Percentiles rank a stretch among this genome's conserved stretches.
Evolutionary conservation across 1,140 invertebrate species (phyloP).

Genomic region (Propsilocerus akamusi): DNA sequence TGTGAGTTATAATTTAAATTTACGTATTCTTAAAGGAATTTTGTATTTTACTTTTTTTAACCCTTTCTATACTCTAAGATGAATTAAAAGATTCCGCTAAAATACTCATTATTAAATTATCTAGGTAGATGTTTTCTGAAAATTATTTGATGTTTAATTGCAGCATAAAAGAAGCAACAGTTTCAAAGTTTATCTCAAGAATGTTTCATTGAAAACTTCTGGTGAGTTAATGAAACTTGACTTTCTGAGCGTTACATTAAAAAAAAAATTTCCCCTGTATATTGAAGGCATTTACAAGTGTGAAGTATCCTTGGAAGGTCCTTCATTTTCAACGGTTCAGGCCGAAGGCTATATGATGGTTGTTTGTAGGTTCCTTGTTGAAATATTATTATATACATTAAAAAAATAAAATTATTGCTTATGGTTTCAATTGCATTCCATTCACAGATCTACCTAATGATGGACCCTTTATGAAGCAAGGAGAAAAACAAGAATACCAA

Average conservation of each 20-base stretch:
- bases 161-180: constrained; percentile 36
- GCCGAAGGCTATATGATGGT: constrained; percentile 49
- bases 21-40: no score
- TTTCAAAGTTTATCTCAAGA: constrained; percentile 35
- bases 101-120: no score
- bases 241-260: no score
- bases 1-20: no score
- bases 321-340: constrained; percentile 44
- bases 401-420: no score
- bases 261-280: background rate
- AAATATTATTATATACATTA: no score
- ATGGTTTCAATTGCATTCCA: constrained; percentile 6
- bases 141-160: no score
- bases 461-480: constrained; percentile 56
- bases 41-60: no score
- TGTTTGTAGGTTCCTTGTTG: constrained; percentile 52
- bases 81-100: no score
- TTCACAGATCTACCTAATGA: constrained; percentile 51
- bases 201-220: constrained; percentile 37
- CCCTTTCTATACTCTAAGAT: no score
- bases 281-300: constrained; percentile 42
- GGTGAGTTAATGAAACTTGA: background rate
- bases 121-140: no score
- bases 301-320: constrained; percentile 58
- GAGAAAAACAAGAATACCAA: constrained; percentile 55